A percentile compares a stretch with the other conserved stretches of the same genome.
phyloP scores from a whole-genome alignment of 2,888 invertebrate genomes.

The Erebia aethiops region DNA sequence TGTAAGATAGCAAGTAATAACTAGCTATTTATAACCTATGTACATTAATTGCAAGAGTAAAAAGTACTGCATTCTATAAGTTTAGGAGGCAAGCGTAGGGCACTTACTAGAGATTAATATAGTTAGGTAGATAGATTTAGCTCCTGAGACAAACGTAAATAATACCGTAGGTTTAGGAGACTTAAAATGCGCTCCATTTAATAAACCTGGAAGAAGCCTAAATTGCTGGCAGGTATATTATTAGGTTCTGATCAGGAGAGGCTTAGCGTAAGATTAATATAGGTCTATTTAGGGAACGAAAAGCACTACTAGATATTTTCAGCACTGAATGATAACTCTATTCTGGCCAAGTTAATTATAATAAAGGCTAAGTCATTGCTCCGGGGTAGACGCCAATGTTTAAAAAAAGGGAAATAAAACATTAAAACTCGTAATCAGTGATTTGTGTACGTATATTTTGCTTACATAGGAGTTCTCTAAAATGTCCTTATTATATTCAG shows the following conservation, averaged over 20 bases:
- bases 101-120: neutral
- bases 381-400: slow-evolving; percentile 20
- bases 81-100: neutral
- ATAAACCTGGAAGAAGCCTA: slow-evolving; percentile 13
- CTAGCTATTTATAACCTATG: neutral
- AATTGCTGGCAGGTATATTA: slow-evolving; percentile 15
- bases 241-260: neutral
- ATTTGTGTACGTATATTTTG: slow-evolving; percentile 35
- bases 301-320: slow-evolving; percentile 3
- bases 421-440: slow-evolving; percentile 37
- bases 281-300: neutral
- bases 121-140: slow-evolving; percentile 6
- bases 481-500: slow-evolving; percentile 8
- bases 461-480: neutral
- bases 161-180: slow-evolving; percentile 15
- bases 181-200: neutral
- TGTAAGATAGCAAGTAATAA: slow-evolving; percentile 11
- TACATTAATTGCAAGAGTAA: neutral
- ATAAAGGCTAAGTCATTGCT: slow-evolving; percentile 30
- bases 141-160: slow-evolving; percentile 1
- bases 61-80: neutral
- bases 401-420: neutral
- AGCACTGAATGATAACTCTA: slow-evolving; percentile 5
- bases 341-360: neutral
- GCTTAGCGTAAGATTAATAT: neutral